These are phyloP conservation scores for Trachemys scripta DNA, from an alignment of 2,113 vertebrate species.

Conservation along the genomic window DNA sequence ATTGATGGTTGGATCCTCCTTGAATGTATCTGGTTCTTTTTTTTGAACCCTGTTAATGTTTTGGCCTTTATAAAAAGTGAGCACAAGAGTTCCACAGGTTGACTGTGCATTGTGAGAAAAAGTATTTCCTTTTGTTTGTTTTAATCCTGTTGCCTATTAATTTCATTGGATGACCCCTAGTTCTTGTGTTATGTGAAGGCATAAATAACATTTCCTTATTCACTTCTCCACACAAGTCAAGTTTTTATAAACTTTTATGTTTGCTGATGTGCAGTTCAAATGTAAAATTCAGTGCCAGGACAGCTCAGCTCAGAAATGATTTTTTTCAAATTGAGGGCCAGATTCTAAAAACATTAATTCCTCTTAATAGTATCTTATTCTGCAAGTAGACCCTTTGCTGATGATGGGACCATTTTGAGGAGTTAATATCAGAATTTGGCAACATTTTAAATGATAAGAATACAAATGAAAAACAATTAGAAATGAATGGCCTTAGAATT, in stretches of 20 bases:
- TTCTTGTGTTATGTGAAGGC: not conserved
- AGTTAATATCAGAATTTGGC: not conserved
- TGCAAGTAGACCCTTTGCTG: accelerated
- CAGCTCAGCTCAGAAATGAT: not conserved
- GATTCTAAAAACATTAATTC: not conserved
- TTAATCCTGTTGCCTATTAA: not conserved
- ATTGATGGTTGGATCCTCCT: not conserved
- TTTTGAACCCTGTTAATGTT: not conserved
- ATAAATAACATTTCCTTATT: not conserved
- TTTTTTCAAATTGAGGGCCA: not conserved
- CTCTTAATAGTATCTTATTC: not conserved
- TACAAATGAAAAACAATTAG: not conserved
- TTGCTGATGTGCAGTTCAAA: not conserved
- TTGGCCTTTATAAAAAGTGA: not conserved
- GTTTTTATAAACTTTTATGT: not conserved
- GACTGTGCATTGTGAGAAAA: not conserved
- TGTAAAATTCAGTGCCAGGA: not conserved
- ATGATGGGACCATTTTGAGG: not conserved
- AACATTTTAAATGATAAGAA: not conserved
- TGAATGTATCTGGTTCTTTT: not conserved
- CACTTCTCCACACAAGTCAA: not conserved
- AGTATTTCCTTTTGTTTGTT: not conserved
- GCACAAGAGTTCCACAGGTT: not conserved
- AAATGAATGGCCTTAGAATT: not conserved
- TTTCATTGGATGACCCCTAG: not conserved